Conservation (phyloP, 2,797 vertebrate species). For the Tinamus major region DNA sequence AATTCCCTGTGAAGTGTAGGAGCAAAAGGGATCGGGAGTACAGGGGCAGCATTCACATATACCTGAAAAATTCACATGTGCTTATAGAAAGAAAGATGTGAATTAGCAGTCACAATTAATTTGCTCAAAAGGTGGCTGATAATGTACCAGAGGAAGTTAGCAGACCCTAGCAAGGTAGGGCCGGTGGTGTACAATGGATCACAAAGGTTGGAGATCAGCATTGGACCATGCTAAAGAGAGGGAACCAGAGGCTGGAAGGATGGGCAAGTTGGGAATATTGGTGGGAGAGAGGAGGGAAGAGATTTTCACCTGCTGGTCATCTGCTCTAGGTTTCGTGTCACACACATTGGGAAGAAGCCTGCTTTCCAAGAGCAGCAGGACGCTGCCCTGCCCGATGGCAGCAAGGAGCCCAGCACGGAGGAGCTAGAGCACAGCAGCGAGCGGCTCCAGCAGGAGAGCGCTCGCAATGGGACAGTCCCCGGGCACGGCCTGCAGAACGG, state of each 20-base stretch:
- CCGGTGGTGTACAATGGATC: accelerated
- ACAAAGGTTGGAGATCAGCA: neutral
- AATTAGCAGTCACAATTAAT: neutral
- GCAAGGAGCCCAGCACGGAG: conserved; percentile 80
- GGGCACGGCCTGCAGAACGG: conserved; percentile 44
- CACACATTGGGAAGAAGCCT: conserved; percentile 89
- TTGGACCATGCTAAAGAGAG: accelerated
- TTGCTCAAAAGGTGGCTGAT: neutral
- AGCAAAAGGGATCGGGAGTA: neutral
- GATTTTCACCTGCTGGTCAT: neutral
- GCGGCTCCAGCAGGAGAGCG: conserved; percentile 66
- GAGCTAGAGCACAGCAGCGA: conserved; percentile 74
- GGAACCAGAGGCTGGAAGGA: accelerated
- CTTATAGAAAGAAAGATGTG: neutral
- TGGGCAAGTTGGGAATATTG: neutral
- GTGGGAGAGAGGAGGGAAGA: neutral
- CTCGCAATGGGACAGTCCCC: conserved; percentile 72
- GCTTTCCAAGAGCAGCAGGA: conserved; percentile 78
- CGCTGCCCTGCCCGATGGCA: conserved; percentile 78
- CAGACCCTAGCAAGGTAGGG: neutral
- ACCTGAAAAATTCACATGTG: neutral
- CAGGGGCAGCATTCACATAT: neutral
- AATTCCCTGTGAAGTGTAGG: neutral
- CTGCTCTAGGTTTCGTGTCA: conserved; percentile 88
- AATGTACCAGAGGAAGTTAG: neutral